These are phyloP conservation scores for Rhamnusium bicolor DNA, from an alignment of 2,888 invertebrate genomes.

Conservation along the genomic window DNA sequence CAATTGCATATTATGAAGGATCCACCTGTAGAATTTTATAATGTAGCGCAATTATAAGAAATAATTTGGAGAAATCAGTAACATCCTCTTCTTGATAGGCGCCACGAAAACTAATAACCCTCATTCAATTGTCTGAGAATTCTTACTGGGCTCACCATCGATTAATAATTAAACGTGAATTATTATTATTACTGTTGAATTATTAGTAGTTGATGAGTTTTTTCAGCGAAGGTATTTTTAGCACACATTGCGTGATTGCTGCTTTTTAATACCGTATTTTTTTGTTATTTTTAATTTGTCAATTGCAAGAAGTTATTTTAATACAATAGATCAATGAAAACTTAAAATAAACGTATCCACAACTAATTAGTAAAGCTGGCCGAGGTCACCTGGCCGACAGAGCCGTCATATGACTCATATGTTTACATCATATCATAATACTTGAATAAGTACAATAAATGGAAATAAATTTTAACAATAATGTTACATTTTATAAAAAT, in stretches of 20 bases:
- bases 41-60: background rate
- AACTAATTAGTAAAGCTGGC: no score
- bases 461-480: no score
- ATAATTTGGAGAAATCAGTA: background rate
- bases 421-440: no score
- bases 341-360: no score
- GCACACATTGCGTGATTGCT: background rate
- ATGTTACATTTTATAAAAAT: no score
- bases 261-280: background rate
- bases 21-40: background rate
- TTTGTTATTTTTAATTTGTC: background rate
- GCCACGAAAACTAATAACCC: background rate
- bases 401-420: no score
- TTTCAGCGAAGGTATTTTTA: background rate
- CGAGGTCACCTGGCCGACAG: no score
- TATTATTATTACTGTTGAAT: background rate
- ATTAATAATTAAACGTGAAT: slow-evolving; percentile 5
- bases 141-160: slow-evolving; percentile 2
- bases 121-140: background rate
- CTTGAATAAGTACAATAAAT: no score
- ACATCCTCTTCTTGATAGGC: slow-evolving; percentile 3
- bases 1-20: background rate
- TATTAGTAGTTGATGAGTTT: no score
- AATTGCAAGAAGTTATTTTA: no score
- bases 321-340: no score